phyloP scores from a whole-genome alignment of 2,888 invertebrate genomes.

The Emmelina monodactyla region DNA sequence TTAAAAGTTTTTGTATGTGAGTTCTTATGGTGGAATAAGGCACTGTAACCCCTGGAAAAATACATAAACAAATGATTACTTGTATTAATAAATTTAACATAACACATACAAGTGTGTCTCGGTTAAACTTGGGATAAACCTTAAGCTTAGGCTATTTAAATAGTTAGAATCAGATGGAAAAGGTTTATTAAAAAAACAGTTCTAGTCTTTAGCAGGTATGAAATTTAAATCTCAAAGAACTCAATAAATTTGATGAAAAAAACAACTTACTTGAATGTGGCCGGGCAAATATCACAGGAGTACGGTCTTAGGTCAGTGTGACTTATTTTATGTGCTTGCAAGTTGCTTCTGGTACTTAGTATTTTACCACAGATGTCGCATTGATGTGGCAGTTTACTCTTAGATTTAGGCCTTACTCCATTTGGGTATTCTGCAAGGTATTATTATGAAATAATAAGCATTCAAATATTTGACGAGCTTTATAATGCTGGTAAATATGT shows the following conservation, averaged over 20 bases:
- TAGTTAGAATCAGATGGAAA: no score
- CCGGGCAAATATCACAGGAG: constrained; percentile 24
- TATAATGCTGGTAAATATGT: no score
- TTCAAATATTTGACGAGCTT: no score
- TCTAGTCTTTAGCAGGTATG: no score
- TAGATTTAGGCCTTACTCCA: background rate
- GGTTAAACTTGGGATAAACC: no score
- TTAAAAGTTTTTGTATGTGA: constrained; percentile 48
- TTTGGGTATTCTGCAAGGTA: background rate
- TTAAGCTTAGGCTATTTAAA: no score
- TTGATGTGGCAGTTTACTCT: constrained; percentile 47
- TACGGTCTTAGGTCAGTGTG: constrained; percentile 46
- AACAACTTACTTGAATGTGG: constrained; percentile 38
- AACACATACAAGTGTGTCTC: no score
- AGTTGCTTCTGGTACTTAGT: constrained; percentile 47
- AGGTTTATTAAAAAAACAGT: no score
- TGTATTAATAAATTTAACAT: background rate
- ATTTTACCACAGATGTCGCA: constrained; percentile 55
- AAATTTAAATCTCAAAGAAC: background rate
- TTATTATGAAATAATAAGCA: no score
- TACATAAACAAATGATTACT: background rate
- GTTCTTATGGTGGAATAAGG: constrained; percentile 47
- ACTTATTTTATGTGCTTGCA: constrained; percentile 51
- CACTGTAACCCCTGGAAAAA: constrained; percentile 50
- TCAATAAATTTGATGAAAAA: background rate